Base-by-base conservation (phyloP, 2,888 invertebrate genomes). In the Myopa tessellatipennis region DNA sequence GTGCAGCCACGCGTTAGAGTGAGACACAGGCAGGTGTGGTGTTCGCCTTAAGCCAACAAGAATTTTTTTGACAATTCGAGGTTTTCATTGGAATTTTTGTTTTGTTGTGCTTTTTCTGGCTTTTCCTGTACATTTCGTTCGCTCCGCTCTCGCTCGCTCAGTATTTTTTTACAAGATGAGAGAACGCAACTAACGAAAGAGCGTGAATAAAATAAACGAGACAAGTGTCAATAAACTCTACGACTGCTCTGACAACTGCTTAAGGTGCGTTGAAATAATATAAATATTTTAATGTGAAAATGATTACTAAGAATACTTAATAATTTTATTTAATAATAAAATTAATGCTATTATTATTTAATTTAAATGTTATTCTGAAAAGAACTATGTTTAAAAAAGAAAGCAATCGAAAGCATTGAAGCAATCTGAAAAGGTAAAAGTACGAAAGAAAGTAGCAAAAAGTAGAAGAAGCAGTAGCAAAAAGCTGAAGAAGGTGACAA, bases 171-270 rank as follows among this genome's bases (percentile, higher is more conserved):
- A n/a, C 38, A 4, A 40, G 52, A 52, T 52, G 52, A 69, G 73
- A 58, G 65, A 55, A 65, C 16, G 34, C 82, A 83, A 81, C 82
- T 81, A 82, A 82, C 84, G 82, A 85, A 85, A 83, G 60, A 26
- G 61, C 61, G 73, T 45, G 73, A 60, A 73, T 60, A 61, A 67
- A 74, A 67, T 85, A 82, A 83, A 84, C 81, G 84, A 81, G 83
- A 82, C 84, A 85, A 85, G 85, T 85, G 85, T 85, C 86, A 85
- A 85, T 85, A 85, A 85, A 85, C 85, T 85, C 85, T 85, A 38
- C 38, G 67, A 8, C 16, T n/a, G 67, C 67, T 69, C 36, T 34
- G 52, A 69, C 52, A 63, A 18, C 26, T 63, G 26, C 26, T 26
- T 26, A 45, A 45, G 6, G 45, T 10, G 6, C 45, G 1, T 45